Evolutionary conservation across 2,113 vertebrate species (phyloP).

Genomic region (Opisthocomus hoazin): DNA sequence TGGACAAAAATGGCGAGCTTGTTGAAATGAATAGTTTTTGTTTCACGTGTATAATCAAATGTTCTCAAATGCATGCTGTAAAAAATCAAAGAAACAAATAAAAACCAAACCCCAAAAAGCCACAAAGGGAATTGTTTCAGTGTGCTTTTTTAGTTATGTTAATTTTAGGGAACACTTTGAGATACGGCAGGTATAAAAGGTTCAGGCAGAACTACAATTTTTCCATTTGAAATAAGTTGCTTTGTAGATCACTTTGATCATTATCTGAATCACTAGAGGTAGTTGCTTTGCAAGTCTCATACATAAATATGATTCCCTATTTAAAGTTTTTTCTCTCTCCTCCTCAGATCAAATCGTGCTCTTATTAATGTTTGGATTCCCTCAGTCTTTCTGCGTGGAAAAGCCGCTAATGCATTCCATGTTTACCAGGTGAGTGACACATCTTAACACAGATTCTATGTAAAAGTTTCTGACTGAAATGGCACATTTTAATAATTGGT

Average conservation of each 20-base stretch:
- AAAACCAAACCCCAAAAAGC: neutral
- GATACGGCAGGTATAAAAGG: neutral
- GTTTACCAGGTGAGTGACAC: constrained; percentile 89
- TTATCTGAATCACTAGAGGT: neutral
- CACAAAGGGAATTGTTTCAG: neutral
- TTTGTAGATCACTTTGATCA: neutral
- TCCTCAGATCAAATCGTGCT: constrained; percentile 88
- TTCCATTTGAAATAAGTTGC: neutral
- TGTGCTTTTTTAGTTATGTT: neutral
- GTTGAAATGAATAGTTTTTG: neutral
- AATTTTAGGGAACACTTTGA: neutral
- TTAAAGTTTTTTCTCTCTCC: constrained; percentile 1
- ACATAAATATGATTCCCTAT: neutral
- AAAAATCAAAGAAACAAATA: neutral
- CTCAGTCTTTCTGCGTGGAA: constrained; percentile 94
- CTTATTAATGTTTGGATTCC: constrained; percentile 99
- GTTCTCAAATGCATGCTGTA: neutral
- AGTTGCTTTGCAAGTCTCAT: neutral
- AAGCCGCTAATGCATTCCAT: constrained; percentile 93
- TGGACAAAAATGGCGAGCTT: neutral
- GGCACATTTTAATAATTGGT: neutral
- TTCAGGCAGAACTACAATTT: neutral
- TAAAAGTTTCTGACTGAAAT: neutral
- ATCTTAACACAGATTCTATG: neutral
- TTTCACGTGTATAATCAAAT: neutral